Conservation (phyloP, 2,797 vertebrate genomes). For the Ptychobarbus kaznakovi region DNA sequence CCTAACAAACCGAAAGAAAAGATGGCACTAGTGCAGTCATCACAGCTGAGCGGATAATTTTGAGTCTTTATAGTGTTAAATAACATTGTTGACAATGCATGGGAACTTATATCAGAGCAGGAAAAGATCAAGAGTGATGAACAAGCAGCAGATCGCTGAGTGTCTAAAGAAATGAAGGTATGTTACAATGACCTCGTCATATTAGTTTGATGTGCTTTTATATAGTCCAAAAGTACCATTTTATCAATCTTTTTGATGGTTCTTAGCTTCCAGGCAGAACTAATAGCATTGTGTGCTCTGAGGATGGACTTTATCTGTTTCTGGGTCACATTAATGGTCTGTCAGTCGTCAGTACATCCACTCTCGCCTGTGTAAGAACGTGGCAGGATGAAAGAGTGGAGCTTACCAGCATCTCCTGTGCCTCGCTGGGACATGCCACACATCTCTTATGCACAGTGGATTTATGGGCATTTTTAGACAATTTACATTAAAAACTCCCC, state of each 20-base stretch:
- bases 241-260: too few relatives aligned
- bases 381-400: conserved; percentile 80
- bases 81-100: conserved; percentile 66
- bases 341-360: conserved; percentile 73
- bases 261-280: conserved; percentile 76
- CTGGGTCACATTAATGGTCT: conserved; percentile 80
- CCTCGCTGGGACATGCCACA: conserved; percentile 64
- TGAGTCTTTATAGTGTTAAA: too few relatives aligned
- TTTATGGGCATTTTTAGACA: conserved; percentile 76
- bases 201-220: neutral
- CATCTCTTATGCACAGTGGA: conserved; percentile 83
- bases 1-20: neutral
- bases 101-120: conserved; percentile 73
- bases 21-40: neutral
- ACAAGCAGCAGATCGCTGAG: too few relatives aligned
- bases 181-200: neutral
- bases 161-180: conserved; percentile 74
- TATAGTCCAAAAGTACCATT: too few relatives aligned
- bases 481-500: neutral
- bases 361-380: conserved; percentile 60
- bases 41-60: conserved; percentile 20
- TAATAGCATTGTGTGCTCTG: conserved; percentile 79
- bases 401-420: conserved; percentile 78
- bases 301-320: conserved; percentile 79
- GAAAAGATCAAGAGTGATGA: conserved; percentile 55